A percentile compares a stretch with the other conserved stretches of the same genome.
Evolutionary conservation across 2,888 invertebrate genomes (phyloP).

Genomic region (Macaria notata): DNA sequence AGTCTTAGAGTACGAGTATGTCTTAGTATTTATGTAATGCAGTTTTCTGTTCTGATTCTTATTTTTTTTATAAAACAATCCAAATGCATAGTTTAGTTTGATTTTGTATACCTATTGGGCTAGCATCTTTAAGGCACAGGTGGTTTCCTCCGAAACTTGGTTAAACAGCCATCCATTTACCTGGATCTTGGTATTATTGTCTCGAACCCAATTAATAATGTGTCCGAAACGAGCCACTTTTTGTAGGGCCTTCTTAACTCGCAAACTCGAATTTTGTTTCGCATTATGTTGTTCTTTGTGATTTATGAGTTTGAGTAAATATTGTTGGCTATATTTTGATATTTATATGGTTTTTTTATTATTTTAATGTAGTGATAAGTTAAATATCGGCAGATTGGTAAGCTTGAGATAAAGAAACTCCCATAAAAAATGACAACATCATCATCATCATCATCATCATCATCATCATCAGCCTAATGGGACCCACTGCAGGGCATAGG

Average conservation of each 20-base stretch:
- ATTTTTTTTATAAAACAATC: too few relatives aligned
- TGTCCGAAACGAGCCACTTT: constrained; percentile 38
- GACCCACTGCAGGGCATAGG: too few relatives aligned
- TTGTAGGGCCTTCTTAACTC: constrained; percentile 43
- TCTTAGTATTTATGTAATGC: too few relatives aligned
- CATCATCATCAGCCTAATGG: too few relatives aligned
- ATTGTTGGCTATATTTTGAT: not conserved
- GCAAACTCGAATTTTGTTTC: constrained; percentile 38
- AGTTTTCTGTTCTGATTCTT: too few relatives aligned
- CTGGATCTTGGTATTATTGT: constrained; percentile 47
- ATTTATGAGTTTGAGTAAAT: constrained; percentile 6
- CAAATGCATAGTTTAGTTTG: too few relatives aligned
- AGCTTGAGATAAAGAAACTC: too few relatives aligned
- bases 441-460: too few relatives aligned
- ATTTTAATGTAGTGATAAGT: not conserved
- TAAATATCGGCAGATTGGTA: too few relatives aligned
- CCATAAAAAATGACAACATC: too few relatives aligned
- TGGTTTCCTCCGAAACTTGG: constrained; percentile 36
- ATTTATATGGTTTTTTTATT: not conserved
- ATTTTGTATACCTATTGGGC: not conserved
- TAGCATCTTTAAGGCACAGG: constrained; percentile 10
- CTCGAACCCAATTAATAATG: constrained; percentile 48
- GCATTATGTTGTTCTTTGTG: constrained; percentile 27
- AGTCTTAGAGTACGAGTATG: too few relatives aligned
- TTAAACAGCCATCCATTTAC: constrained; percentile 46